Percentiles rank a stretch among this genome's conserved stretches.
These are phyloP conservation scores for Tanypteryx hageni DNA, from an alignment of 2,888 invertebrate genomes.

Conservation along the genomic window DNA sequence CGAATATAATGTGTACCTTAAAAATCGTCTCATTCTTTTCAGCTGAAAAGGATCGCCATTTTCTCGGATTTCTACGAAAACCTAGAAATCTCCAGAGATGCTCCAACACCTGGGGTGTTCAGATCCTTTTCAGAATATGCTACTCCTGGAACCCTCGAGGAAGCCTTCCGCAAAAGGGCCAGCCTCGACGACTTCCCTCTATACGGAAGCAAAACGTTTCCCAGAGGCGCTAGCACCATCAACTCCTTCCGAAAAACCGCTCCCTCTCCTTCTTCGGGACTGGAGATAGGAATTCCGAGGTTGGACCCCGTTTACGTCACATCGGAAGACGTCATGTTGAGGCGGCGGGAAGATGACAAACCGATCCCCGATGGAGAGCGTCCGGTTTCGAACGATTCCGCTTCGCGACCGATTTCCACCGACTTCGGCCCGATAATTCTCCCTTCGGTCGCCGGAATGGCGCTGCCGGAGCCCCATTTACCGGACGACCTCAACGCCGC, in stretches of 20 bases:
- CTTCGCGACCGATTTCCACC: slow-evolving; percentile 11
- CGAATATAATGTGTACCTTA: too few species aligned
- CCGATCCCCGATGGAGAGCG: too few species aligned
- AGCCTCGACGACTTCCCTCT: neutral
- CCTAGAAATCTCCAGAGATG: slow-evolving; percentile 21
- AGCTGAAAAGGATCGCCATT: slow-evolving; percentile 41
- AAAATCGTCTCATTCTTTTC: neutral
- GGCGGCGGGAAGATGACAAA: neutral
- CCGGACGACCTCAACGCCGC: neutral
- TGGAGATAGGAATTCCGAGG: neutral
- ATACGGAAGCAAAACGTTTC: neutral
- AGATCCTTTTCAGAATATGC: slow-evolving; percentile 46
- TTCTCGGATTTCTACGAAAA: slow-evolving; percentile 31
- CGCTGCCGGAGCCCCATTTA: slow-evolving; percentile 53
- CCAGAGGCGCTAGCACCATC: neutral
- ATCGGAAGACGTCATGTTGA: neutral
- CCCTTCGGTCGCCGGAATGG: slow-evolving; percentile 37
- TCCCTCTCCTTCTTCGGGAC: neutral
- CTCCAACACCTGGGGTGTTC: slow-evolving; percentile 6
- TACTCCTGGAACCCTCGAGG: neutral
- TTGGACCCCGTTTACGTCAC: neutral
- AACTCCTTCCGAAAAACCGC: neutral
- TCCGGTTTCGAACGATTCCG: neutral
- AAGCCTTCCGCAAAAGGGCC: neutral
- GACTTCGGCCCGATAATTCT: slow-evolving; percentile 28